Conservation (phyloP, 2,888 invertebrate genomes). For the Diadegma fenestrale region DNA sequence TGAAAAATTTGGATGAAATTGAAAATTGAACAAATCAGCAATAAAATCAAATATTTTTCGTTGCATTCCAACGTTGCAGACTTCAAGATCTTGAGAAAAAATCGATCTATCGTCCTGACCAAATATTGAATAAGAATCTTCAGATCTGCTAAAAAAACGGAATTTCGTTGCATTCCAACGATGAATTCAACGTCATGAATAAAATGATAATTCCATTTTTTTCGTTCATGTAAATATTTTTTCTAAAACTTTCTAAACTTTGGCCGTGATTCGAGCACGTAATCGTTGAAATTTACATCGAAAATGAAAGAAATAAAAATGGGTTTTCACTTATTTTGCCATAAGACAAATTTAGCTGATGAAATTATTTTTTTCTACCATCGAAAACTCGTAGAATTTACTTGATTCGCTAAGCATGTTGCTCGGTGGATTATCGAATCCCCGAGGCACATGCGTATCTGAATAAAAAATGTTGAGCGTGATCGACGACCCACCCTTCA, state of each 20-base stretch:
- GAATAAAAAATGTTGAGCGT: conserved; percentile 2
- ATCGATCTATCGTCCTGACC: no score
- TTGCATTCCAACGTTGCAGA: no score
- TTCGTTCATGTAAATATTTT: no score
- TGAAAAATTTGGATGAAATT: no score
- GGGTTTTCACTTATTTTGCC: background rate
- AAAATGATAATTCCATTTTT: no score
- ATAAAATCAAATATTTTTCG: no score
- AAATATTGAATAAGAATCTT: no score
- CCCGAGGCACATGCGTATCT: background rate
- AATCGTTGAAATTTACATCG: background rate
- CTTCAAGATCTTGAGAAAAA: no score
- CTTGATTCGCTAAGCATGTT: background rate
- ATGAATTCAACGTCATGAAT: no score
- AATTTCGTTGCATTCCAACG: no score
- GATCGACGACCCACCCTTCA: conserved; percentile 6
- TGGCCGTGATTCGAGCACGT: background rate
- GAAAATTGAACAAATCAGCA: no score
- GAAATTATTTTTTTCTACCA: background rate
- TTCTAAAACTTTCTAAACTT: background rate
- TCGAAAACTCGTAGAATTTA: background rate
- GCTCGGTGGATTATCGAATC: background rate
- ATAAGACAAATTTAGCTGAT: background rate
- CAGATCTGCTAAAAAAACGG: no score
- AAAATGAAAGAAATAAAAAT: background rate